Evolutionary conservation across 2,797 vertebrate species (phyloP).

Genomic region (Lacerta bilineata): DNA sequence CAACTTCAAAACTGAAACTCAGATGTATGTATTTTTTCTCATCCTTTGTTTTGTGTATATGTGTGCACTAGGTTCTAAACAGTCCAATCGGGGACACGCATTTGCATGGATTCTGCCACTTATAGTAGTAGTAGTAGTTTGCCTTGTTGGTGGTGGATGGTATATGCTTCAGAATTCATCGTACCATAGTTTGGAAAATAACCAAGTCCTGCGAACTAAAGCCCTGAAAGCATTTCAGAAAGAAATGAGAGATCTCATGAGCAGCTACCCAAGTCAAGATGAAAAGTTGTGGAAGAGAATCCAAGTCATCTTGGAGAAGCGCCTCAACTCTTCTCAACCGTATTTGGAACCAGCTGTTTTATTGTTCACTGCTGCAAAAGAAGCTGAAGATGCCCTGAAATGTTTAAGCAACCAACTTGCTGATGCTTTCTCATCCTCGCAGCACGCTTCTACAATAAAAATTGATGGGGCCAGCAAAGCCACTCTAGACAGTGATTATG

Average conservation of each 20-base stretch:
- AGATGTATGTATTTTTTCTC: not conserved
- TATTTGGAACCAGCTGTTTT: conserved; percentile 89
- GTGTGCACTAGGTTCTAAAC: conserved; percentile 42
- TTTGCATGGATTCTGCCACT: conserved; percentile 16
- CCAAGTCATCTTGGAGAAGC: conserved; percentile 83
- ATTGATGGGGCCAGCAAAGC: conserved; percentile 85
- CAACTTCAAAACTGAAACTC: not conserved
- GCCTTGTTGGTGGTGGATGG: not conserved
- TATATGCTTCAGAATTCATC: conserved; percentile 15
- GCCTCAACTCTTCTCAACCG: conserved; percentile 79
- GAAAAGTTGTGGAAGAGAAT: conserved; percentile 86
- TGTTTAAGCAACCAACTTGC: conserved; percentile 89
- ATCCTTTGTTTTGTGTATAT: not conserved
- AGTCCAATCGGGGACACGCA: conserved; percentile 26
- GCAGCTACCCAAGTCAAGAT: conserved; percentile 85
- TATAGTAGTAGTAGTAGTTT: fast-evolving
- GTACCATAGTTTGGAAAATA: conserved; percentile 49
- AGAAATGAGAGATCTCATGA: conserved; percentile 75
- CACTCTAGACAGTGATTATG: conserved; percentile 80
- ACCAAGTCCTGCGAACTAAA: conserved; percentile 18
- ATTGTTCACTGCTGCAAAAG: conserved; percentile 86
- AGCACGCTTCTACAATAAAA: conserved; percentile 81
- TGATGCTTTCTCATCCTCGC: conserved; percentile 83
- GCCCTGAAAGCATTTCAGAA: conserved; percentile 74
- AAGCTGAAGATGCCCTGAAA: conserved; percentile 85